Evolutionary conservation across 2,113 vertebrate genomes (phyloP).

Genomic region (Cairina moschata): DNA sequence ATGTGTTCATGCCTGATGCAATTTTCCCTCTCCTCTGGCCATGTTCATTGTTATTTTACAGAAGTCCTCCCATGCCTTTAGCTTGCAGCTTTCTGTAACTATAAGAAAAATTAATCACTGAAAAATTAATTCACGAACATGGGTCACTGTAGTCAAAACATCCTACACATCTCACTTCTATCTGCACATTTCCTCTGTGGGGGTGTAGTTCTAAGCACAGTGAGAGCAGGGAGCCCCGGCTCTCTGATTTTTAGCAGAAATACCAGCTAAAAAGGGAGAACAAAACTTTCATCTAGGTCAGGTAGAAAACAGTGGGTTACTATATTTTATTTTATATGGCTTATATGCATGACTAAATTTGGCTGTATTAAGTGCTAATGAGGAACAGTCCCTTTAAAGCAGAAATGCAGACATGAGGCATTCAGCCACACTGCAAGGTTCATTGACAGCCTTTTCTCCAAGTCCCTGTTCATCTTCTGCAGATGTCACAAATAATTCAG

Average conservation of each 20-base stretch:
- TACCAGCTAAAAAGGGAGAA: not conserved
- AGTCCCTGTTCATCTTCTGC: not conserved
- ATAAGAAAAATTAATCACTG: not conserved
- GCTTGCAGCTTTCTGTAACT: not conserved
- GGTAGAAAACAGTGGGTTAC: not conserved
- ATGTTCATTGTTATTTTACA: slow-evolving; percentile 17
- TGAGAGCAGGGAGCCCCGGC: not conserved
- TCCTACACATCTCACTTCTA: not conserved
- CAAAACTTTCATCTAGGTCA: not conserved
- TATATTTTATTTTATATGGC: not conserved
- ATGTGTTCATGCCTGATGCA: not conserved
- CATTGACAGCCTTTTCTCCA: not conserved
- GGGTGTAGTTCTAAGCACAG: not conserved
- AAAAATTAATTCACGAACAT: not conserved
- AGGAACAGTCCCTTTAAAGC: not conserved
- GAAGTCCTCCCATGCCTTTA: not conserved
- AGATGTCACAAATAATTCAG: not conserved
- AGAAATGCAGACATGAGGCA: not conserved
- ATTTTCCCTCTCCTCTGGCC: not conserved
- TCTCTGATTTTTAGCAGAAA: not conserved
- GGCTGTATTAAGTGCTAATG: not conserved
- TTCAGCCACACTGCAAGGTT: not conserved
- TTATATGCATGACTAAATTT: not conserved
- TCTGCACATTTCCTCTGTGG: not conserved
- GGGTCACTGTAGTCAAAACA: not conserved